Base-by-base conservation (phyloP, 1,140 invertebrate genomes). In the Drosophila repleta region DNA sequence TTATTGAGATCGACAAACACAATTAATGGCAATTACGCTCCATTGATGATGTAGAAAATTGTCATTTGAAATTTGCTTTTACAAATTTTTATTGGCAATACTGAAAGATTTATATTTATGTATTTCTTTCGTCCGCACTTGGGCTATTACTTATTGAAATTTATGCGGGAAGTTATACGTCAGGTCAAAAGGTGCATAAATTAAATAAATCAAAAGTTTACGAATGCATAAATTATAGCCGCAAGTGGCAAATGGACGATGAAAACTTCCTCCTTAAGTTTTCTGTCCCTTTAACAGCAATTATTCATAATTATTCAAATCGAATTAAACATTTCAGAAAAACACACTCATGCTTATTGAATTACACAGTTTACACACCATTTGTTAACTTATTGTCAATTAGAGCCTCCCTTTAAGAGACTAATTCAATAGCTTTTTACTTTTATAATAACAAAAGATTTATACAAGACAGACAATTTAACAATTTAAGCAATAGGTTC, bases 31-130 rank as follows among this genome's bases (percentile, higher is more conserved):
- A 65, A 71, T 71, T 71, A 71, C 62, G 68, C 26, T 58, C 39
- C 62, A 71, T 71, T 71, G 68, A 71, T 58, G 62, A 71, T 52
- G 53, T 71, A 71, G 53, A 71, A 66, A 66, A 71, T 66, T 52
- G 62, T 57, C 62, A 39, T 64, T 56, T 65, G 41, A 63, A 49
- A 55, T 62, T 61, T 52, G 37, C n/a, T 52, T 39, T 43, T 24
- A 52, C 37, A 52, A 61, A 61, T 53, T 68, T n/a, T 55, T 48
- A 65, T 48, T 65, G 37, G 5, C 18, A 32, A 11, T 32, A 29
- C 29, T 56, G 39, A 43, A 20, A 52, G 18, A 61, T 68, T 68
- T 60, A 67, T 52, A 24, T 61, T 60, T 37, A 58, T 60, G 24
- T 60, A 17, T 32, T 15, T 41, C 37, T 52, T 67, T 67, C 35